Evolutionary conservation across 2,113 vertebrate genomes (phyloP).

Genomic region (Melozone crissalis): DNA sequence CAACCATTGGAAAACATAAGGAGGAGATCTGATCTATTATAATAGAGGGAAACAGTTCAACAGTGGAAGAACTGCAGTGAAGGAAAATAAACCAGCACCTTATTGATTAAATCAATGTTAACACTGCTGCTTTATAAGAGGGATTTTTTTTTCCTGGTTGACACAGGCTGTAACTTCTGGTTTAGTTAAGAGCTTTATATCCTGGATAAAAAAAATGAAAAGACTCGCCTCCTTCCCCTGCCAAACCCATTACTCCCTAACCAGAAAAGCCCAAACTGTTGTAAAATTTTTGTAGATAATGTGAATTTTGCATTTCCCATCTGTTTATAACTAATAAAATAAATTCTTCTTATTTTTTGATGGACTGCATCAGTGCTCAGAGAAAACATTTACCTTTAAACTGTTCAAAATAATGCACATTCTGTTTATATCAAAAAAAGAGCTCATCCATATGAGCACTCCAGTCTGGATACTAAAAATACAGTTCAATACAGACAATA

Average conservation of each 20-base stretch:
- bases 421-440: not conserved
- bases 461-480: not conserved
- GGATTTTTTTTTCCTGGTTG: not conserved
- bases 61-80: not conserved
- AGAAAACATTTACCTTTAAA: not conserved
- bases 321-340: not conserved
- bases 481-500: not conserved
- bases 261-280: not conserved
- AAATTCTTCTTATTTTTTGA: not conserved
- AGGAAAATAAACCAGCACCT: not conserved
- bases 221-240: accelerated
- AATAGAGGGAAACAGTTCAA: not conserved
- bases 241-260: too few relatives aligned
- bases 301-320: not conserved
- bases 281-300: not conserved
- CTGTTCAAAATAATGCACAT: not conserved
- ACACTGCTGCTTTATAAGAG: not conserved
- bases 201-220: not conserved
- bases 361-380: not conserved
- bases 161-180: not conserved
- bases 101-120: not conserved
- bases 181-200: not conserved
- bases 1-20: not conserved
- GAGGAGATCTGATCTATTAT: not conserved
- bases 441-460: not conserved